These are phyloP conservation scores for Squalus acanthias DNA, from an alignment of 2,797 vertebrate species.

Conservation along the genomic window DNA sequence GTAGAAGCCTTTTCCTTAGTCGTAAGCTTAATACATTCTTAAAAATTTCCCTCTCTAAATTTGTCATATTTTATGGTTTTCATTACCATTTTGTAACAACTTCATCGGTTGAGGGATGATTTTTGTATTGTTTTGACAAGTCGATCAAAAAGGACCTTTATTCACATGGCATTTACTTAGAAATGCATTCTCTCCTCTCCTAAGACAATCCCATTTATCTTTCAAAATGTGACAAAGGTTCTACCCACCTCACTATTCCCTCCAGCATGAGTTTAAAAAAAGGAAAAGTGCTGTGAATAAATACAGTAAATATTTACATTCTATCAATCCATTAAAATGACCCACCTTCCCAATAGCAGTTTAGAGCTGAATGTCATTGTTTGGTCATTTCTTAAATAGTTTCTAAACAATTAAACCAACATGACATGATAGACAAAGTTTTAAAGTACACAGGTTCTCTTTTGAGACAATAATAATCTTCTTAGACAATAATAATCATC, in stretches of 20 bases:
- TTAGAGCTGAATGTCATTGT: not conserved
- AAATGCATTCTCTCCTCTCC: too few species aligned
- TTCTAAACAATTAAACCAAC: too few species aligned
- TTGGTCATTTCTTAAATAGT: too few species aligned
- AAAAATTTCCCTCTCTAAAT: not conserved
- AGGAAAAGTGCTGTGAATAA: not conserved
- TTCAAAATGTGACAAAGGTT: not conserved
- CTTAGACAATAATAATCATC: not conserved
- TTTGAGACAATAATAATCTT: too few species aligned
- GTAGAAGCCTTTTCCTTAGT: not conserved
- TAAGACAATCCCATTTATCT: not conserved
- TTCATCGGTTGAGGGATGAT: not conserved
- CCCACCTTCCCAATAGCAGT: not conserved
- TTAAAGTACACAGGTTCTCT: too few species aligned
- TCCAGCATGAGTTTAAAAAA: not conserved
- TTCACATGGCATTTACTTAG: too few species aligned
- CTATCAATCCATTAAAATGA: not conserved
- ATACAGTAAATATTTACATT: not conserved
- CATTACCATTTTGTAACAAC: not conserved
- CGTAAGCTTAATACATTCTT: not conserved
- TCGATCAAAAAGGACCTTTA: too few species aligned
- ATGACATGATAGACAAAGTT: too few species aligned
- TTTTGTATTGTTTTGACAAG: too few species aligned
- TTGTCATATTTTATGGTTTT: not conserved
- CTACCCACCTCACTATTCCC: not conserved